These are phyloP conservation scores for Leptinotarsa juncta DNA, from an alignment of 2,888 invertebrate genomes.

Conservation along the genomic window DNA sequence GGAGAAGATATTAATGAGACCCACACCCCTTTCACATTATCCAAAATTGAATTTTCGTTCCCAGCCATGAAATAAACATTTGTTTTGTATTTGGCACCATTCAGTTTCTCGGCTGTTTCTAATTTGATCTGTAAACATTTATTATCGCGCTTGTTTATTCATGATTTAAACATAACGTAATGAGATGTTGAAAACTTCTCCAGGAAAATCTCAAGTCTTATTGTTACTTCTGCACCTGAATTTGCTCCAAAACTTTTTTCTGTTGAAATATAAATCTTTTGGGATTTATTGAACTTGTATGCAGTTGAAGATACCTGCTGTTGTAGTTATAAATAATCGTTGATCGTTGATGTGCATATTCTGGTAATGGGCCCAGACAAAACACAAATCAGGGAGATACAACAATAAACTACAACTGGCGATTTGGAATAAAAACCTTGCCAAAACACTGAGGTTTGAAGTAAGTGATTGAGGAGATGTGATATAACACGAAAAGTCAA, in stretches of 20 bases:
- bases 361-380: too few relatives aligned
- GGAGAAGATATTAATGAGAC: background rate
- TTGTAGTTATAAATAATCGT: too few relatives aligned
- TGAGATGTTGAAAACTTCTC: background rate
- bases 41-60: background rate
- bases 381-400: too few relatives aligned
- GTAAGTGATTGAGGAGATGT: too few relatives aligned
- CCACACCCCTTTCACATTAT: background rate
- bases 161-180: background rate
- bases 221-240: background rate
- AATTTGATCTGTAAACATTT: background rate
- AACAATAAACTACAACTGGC: too few relatives aligned
- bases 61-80: background rate
- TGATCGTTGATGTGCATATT: too few relatives aligned
- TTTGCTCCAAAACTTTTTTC: background rate
- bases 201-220: background rate
- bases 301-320: background rate
- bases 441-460: too few relatives aligned
- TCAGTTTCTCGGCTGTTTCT: background rate
- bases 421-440: too few relatives aligned
- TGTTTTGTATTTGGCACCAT: slow-evolving; percentile 5
- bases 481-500: too few relatives aligned
- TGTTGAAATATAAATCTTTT: background rate
- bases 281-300: background rate
- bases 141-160: background rate